phyloP scores from a whole-genome alignment of 2,113 vertebrate species.

The Cervus canadensis region DNA sequence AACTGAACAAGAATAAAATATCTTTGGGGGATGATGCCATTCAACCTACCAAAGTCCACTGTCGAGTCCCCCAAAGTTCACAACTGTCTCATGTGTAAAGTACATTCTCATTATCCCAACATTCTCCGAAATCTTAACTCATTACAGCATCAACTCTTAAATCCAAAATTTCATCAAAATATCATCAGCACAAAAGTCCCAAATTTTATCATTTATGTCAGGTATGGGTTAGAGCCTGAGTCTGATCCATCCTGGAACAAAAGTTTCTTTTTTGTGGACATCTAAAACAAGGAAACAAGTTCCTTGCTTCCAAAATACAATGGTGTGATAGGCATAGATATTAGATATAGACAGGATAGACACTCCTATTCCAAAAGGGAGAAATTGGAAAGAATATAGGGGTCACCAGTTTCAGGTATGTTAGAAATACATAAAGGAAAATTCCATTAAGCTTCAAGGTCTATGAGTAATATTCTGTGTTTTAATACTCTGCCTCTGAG shows the following conservation, averaged over 20 bases:
- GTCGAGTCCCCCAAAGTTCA: neutral
- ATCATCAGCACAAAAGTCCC: neutral
- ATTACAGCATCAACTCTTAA: neutral
- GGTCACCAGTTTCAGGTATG: neutral
- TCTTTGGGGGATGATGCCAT: neutral
- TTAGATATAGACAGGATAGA: neutral
- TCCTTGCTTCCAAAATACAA: neutral
- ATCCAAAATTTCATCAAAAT: neutral
- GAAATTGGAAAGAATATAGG: neutral
- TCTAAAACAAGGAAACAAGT: neutral
- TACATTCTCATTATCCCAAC: neutral
- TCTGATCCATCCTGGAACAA: neutral
- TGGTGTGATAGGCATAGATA: neutral
- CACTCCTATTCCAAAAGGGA: neutral
- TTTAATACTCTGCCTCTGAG: neutral
- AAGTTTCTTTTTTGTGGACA: neutral
- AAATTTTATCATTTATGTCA: neutral
- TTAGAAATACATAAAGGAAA: neutral
- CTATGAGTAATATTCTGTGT: neutral
- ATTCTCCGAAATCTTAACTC: neutral
- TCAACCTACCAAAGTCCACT: neutral
- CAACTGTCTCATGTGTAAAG: neutral
- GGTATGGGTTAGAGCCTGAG: neutral
- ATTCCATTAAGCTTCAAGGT: neutral
- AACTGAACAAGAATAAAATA: neutral